Evolutionary conservation across 2,113 vertebrate genomes (phyloP), one percentile per base, ranked within the genome.

Genomic region (Pelecanus crispus): DNA sequence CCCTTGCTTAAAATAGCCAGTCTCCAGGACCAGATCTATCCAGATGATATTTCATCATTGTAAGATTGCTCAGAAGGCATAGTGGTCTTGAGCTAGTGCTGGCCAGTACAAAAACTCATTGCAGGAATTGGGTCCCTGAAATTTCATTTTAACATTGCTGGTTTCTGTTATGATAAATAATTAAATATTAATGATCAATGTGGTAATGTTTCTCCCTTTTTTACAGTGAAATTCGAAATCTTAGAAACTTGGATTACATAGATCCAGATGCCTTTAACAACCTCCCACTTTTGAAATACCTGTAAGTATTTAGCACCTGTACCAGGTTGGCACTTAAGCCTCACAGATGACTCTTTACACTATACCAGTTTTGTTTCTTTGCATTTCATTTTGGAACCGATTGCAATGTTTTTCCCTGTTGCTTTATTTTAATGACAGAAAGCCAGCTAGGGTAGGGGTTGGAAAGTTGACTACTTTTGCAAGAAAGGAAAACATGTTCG

Each of bases 151-250:
- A 92, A 56, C 32, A 26, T 40, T 72, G 42, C 38, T 92, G 26
- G 65, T 67, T 93, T 93, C 58, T 81, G 52, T 91, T 92, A 42
- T n/a, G 63, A 79, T 70, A 66, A 49, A 32, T 78, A 80, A 82
- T 70, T 34, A 36, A 42, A 52, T 61, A 45, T 66, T 83, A 62
- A 68, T 20, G 8, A 36, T 63, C 24, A 32, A 9, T 55, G 15
- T 55, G 26, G 88, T 65, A 89, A 85, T 36, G 6, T 88, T 67
- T 44, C 72, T 93, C 32, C 56, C 17, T 94, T 92, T 92, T 86
- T 96, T 97, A 80, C 97, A 99, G 99, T 98, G 99, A 99, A 97
- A 99, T 99, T 89, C 98, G 99, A 55, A 99, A 99, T 81, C 98
- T 98, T 25, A 99, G 98, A 96, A 98, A 98, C 92, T 97, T 99